A percentile compares a stretch with the other conserved stretches of the same genome.
These are phyloP conservation scores for Leucania comma DNA, from an alignment of 2,888 invertebrate species.

Conservation along the genomic window DNA sequence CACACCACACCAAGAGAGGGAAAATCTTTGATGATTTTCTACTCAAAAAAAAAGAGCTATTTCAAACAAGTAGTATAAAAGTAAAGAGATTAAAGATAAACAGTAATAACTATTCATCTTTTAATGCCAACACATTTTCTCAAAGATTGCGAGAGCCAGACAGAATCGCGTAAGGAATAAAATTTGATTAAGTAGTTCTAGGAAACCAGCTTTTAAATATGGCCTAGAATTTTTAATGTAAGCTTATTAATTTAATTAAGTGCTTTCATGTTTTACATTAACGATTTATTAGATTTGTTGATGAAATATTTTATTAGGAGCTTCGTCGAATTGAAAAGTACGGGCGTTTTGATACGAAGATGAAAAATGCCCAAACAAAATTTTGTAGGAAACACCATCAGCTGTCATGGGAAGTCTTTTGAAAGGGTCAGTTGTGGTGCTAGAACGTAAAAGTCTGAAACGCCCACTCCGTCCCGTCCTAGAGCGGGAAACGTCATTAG, in stretches of 20 bases:
- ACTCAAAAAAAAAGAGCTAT: no score
- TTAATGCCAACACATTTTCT: constrained; percentile 29
- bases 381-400: no score
- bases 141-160: constrained; percentile 11
- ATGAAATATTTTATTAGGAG: background rate
- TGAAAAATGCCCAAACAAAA: background rate
- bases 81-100: background rate
- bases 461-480: no score
- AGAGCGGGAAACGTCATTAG: no score
- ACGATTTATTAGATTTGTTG: background rate
- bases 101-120: constrained; percentile 10
- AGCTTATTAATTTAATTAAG: constrained; percentile 10
- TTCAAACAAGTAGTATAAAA: no score
- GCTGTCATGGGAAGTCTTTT: no score
- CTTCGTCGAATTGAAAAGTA: background rate
- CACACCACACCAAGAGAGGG: no score
- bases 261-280: constrained; percentile 15
- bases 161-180: constrained; percentile 20
- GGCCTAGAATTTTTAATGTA: constrained; percentile 27
- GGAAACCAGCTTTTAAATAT: constrained; percentile 16
- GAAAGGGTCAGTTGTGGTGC: no score
- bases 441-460: no score
- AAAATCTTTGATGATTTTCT: no score
- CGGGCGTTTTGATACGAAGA: background rate
- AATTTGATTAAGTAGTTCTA: constrained; percentile 27